Percentiles rank a stretch among this genome's conserved stretches.
phyloP scores from a whole-genome alignment of 2,113 vertebrate genomes.

The Pogona vitticeps region DNA sequence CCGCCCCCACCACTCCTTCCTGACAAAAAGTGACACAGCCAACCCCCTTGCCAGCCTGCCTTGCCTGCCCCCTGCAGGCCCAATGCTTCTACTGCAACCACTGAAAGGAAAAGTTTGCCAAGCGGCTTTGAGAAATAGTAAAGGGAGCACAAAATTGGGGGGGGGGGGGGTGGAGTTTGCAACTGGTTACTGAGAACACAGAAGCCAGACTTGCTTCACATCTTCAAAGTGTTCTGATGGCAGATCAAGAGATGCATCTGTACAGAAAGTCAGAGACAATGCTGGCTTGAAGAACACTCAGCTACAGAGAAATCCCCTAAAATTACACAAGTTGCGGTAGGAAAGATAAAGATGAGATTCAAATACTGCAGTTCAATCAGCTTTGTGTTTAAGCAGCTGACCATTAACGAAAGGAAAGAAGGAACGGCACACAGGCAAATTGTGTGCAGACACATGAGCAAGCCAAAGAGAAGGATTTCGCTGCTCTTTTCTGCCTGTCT shows the following conservation, averaged over 20 bases:
- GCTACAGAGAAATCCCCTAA: not conserved
- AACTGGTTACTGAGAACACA: not conserved
- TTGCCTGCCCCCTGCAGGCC: not conserved
- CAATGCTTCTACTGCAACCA: accelerated
- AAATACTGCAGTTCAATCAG: too few species aligned
- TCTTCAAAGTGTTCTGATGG: not conserved
- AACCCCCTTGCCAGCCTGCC: not conserved
- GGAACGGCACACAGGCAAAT: too few species aligned
- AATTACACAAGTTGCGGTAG: too few species aligned
- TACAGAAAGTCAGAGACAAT: not conserved
- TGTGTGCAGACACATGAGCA: too few species aligned
- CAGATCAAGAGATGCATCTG: not conserved
- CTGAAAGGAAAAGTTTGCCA: not conserved
- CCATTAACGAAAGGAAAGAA: too few species aligned
- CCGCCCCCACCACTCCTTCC: not conserved
- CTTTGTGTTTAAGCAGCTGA: too few species aligned
- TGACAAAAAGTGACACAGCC: not conserved
- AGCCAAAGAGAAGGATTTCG: too few species aligned
- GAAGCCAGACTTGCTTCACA: not conserved
- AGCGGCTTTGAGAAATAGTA: not conserved
- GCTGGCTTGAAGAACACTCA: not conserved
- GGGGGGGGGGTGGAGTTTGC: not conserved
- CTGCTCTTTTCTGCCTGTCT: too few species aligned
- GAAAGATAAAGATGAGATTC: too few species aligned
- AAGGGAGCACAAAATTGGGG: not conserved